Conservation (phyloP, 2,113 vertebrate genomes). For the Arizona elegans region DNA sequence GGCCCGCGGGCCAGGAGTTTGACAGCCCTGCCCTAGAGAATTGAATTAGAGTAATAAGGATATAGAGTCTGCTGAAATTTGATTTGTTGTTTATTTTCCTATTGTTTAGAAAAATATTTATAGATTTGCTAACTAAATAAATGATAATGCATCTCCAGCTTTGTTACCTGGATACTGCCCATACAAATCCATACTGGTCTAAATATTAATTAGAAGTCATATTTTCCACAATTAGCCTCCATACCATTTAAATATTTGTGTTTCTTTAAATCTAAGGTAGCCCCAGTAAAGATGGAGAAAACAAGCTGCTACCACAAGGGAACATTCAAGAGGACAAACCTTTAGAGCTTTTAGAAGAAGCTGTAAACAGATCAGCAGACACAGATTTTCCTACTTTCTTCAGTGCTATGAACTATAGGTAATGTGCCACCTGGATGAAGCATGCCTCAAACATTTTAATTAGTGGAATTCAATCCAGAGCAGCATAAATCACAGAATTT, state of each 20-base stretch:
- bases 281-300: constrained; percentile 44
- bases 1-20: no score
- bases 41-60: neutral
- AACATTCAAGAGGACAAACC: constrained; percentile 43
- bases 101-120: neutral
- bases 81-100: neutral
- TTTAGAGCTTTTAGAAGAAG: constrained; percentile 14
- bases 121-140: neutral
- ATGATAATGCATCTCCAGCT: neutral
- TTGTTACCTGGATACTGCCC: neutral
- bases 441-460: constrained; percentile 16
- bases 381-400: constrained; percentile 84
- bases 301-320: constrained; percentile 43
- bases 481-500: neutral
- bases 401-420: constrained; percentile 96
- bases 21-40: neutral
- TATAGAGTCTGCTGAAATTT: neutral
- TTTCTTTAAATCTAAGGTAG: constrained; percentile 47
- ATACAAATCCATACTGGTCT: neutral
- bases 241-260: constrained; percentile 4
- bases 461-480: constrained; percentile 17
- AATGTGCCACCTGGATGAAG: constrained; percentile 49
- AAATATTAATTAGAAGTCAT: neutral
- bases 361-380: constrained; percentile 50
- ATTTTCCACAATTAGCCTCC: neutral